A percentile compares a stretch with the other conserved stretches of the same genome.
phyloP scores from a whole-genome alignment of 1,140 invertebrate genomes.

The Diuraphis noxia region DNA sequence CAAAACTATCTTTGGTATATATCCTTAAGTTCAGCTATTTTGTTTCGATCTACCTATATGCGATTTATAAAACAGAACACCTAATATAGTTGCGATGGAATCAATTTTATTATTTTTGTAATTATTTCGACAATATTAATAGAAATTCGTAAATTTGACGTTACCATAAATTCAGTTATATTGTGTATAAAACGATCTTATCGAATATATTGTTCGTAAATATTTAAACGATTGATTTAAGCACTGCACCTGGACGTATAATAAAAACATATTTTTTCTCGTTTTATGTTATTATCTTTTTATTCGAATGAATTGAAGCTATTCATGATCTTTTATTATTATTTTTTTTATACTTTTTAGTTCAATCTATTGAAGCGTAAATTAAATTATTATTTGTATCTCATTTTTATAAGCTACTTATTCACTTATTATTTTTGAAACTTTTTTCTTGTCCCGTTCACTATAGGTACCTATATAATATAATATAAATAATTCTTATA shows the following conservation, averaged over 20 bases:
- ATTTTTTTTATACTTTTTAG: not conserved
- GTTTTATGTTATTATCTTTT: not conserved
- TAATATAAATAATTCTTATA: not conserved
- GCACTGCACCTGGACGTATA: not conserved
- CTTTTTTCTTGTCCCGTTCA: not conserved
- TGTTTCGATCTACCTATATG: not conserved
- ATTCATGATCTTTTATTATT: conserved; percentile 13
- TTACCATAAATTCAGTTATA: not conserved
- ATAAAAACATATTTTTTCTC: not conserved
- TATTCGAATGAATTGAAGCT: conserved; percentile 5
- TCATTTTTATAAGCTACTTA: conserved; percentile 24
- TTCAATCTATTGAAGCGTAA: conserved; percentile 17
- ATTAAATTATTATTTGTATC: not conserved
- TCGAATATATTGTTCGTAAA: not conserved
- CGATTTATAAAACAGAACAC: not conserved
- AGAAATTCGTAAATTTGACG: not conserved
- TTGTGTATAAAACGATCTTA: not conserved
- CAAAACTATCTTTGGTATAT: not conserved
- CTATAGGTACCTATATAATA: not conserved
- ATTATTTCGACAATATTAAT: not conserved
- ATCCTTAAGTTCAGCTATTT: not conserved
- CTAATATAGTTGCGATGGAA: not conserved
- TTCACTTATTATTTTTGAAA: conserved; percentile 8
- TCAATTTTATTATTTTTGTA: not conserved
- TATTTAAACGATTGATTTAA: not conserved